Evolutionary conservation across 2,888 invertebrate genomes (phyloP).

Genomic region (Athrips mouffetella): DNA sequence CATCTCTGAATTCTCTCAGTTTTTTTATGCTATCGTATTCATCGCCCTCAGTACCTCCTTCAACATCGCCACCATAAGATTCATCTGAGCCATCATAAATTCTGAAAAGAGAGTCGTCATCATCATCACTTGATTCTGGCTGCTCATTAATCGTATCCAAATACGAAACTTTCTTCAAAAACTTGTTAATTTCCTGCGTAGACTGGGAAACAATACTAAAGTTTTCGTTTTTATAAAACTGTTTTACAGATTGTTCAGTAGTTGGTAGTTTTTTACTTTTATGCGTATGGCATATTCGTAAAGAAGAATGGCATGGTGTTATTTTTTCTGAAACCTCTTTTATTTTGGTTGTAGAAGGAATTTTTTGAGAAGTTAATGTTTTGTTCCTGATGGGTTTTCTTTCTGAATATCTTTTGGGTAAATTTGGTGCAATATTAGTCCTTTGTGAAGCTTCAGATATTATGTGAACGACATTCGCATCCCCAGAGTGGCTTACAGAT

Average conservation of each 20-base stretch:
- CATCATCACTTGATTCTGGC: slow-evolving; percentile 33
- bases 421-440: background rate
- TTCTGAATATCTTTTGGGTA: background rate
- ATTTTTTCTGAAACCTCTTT: background rate
- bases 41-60: slow-evolving; percentile 36
- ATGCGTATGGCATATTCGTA: slow-evolving; percentile 4
- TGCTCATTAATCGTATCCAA: slow-evolving; percentile 57
- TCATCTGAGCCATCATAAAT: slow-evolving; percentile 25
- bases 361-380: background rate
- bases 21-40: slow-evolving; percentile 38
- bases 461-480: background rate
- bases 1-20: slow-evolving; percentile 70
- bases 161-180: slow-evolving; percentile 33
- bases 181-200: slow-evolving; percentile 31
- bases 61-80: slow-evolving; percentile 35
- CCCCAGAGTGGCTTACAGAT: background rate
- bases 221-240: slow-evolving; percentile 62
- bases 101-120: slow-evolving; percentile 25
- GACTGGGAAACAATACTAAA: slow-evolving; percentile 47
- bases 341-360: background rate
- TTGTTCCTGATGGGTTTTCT: background rate
- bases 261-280: background rate
- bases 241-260: slow-evolving; percentile 33
- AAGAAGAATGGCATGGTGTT: background rate
- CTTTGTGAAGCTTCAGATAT: background rate